Percentiles rank a stretch among this genome's conserved stretches.
Evolutionary conservation across 2,113 vertebrate genomes (phyloP).

Genomic region (Seriola dumerili): DNA sequence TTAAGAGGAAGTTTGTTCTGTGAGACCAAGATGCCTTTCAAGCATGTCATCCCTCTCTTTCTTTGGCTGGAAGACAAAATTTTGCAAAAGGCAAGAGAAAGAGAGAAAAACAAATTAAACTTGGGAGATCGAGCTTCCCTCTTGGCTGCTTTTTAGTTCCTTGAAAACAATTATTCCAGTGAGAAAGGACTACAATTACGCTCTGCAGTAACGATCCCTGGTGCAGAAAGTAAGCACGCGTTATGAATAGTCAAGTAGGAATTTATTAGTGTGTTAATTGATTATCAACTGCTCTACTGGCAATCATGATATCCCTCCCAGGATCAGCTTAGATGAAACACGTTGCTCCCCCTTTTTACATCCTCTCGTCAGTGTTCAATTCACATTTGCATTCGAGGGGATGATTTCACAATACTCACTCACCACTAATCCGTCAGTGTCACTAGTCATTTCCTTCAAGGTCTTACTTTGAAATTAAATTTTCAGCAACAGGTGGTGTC

Average conservation of each 20-base stretch:
- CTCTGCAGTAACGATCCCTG: neutral
- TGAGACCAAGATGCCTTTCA: neutral
- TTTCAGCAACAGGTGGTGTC: constrained; percentile 64
- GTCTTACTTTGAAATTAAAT: constrained; percentile 28
- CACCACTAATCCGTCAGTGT: constrained; percentile 4
- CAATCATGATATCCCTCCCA: neutral
- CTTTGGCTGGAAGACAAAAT: neutral
- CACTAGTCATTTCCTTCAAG: constrained; percentile 10
- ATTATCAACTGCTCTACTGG: neutral
- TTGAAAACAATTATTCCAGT: neutral
- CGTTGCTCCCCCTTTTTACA: neutral
- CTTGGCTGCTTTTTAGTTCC: neutral
- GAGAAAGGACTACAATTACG: neutral
- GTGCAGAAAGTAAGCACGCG: constrained; percentile 11
- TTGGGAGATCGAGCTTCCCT: neutral
- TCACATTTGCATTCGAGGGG: neutral
- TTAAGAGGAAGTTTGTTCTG: neutral
- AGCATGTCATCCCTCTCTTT: neutral
- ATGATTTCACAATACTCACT: neutral
- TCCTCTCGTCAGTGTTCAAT: neutral
- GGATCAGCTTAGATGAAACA: neutral
- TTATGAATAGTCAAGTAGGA: neutral
- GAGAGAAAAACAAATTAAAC: constrained; percentile 1
- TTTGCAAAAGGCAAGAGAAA: neutral
- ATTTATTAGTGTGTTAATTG: neutral